Base-by-base conservation (phyloP, 2,888 invertebrate species). In the Apoderus coryli region DNA sequence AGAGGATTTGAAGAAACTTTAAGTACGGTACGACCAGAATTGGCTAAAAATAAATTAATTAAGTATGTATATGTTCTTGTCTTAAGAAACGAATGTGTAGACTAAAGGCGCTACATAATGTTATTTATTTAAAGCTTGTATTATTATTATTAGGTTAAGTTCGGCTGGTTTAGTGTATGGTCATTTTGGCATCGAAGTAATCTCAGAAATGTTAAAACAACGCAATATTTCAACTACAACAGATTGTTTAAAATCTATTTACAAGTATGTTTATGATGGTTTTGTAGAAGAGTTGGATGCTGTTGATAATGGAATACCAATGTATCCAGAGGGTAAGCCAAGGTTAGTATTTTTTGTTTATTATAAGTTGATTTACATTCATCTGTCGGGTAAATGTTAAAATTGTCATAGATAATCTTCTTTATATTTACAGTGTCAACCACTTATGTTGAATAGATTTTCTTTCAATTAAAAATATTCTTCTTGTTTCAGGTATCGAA, bases 221-320 rank as follows among this genome's bases (percentile, higher is more conserved):
- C 45, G 57, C 4, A 59, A 63, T 2, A 52, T 61, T 4, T 53
- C 64, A 22, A 52, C 63, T 11, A 47, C 60, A 1, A 59, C 61
- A 2, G 57, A 67, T 3, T 65, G 72, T 30, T 45, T 78, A 0
- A 59, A 57, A 35, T 45, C 61, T 1, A 59, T 82, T 9, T 86
- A 66, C 46, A 61, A 66, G 38, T 70, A 73, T 52, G 65, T 96
- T 0, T 98, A 98, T 54, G 76, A 81, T 40, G 69, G 69, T 34
- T 81, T 96, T 32, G 74, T 98, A 9, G 77, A 81, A 60, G 93
- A 95, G 65, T 68, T 98, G 35, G 98, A 98, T 61, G 96, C 82
- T 1, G 80, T 95, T 32, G 98, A 98, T 55, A 98, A 98, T 63
- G 98, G 96, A n/a, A 67, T 95, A 1, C 73, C 77, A 0, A 79